phyloP scores from a whole-genome alignment of 35 echinoderm and acorn worm species.

The Chiridota heheva region DNA sequence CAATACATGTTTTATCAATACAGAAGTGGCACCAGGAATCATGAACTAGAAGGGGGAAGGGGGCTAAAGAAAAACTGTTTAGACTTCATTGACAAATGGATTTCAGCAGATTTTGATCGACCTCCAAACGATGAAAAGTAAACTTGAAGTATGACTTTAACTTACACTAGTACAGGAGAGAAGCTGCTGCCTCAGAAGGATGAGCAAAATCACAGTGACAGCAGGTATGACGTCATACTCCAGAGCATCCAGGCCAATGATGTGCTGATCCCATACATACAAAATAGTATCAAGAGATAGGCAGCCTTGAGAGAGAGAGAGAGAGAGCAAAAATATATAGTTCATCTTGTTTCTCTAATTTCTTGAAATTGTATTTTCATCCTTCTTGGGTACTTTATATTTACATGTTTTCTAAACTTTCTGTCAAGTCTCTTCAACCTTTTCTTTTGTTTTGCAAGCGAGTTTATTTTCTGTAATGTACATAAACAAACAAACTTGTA shows the following conservation, averaged over 20 bases:
- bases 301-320: constrained; percentile 57
- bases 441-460: too few relatives aligned
- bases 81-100: neutral
- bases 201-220: constrained; percentile 58
- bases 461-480: too few relatives aligned
- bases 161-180: constrained; percentile 69
- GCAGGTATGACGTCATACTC: constrained; percentile 72
- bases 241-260: constrained; percentile 73
- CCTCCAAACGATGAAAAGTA: too few relatives aligned
- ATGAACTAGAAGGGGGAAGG: neutral
- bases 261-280: constrained; percentile 91
- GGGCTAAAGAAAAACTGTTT: neutral
- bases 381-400: too few relatives aligned
- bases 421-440: too few relatives aligned
- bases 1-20: neutral
- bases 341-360: too few relatives aligned
- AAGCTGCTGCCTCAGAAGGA: constrained; percentile 49
- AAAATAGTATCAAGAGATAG: constrained; percentile 73
- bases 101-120: neutral
- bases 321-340: neutral
- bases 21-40: neutral
- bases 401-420: too few relatives aligned
- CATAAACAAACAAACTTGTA: too few relatives aligned
- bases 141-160: neutral
- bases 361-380: too few relatives aligned